Evolutionary conservation across 2,797 vertebrate species (phyloP).

Genomic region (Crocodylus rhombifer): DNA sequence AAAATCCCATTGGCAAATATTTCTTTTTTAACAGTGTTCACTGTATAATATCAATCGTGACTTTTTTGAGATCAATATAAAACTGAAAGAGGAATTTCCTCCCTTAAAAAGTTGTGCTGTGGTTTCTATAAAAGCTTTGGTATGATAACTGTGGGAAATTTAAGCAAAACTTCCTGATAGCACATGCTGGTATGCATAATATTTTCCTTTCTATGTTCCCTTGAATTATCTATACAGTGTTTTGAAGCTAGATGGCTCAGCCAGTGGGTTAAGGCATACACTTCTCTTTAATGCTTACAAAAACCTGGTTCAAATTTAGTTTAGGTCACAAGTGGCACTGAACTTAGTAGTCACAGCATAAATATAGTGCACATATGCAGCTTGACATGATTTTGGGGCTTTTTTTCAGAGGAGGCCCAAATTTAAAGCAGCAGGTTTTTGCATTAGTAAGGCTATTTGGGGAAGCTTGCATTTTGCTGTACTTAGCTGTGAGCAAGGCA

Average conservation of each 20-base stretch:
- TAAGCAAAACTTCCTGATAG: conserved; percentile 1
- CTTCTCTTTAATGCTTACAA: not conserved
- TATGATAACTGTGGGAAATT: conserved; percentile 31
- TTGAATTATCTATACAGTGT: not conserved
- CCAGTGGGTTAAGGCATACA: not conserved
- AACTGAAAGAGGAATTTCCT: conserved; percentile 70
- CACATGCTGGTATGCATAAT: not conserved
- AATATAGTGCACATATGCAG: not conserved
- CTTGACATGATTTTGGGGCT: not conserved
- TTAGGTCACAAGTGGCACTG: not conserved
- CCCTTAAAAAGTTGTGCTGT: conserved; percentile 69
- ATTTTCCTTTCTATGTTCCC: not conserved
- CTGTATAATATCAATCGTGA: conserved; percentile 49
- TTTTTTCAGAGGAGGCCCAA: not conserved
- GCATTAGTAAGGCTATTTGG: not conserved
- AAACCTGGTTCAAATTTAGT: not conserved
- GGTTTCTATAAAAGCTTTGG: conserved; percentile 68
- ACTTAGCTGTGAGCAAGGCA: conserved; percentile 16
- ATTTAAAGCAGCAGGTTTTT: not conserved
- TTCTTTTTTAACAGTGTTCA: conserved; percentile 64
- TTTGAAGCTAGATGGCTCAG: not conserved
- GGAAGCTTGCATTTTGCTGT: conserved; percentile 14
- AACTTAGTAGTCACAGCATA: not conserved
- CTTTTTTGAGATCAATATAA: conserved; percentile 66
- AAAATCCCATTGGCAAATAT: conserved; percentile 67